phyloP scores from a whole-genome alignment of 1,140 invertebrate genomes.

The Diprion similis region DNA sequence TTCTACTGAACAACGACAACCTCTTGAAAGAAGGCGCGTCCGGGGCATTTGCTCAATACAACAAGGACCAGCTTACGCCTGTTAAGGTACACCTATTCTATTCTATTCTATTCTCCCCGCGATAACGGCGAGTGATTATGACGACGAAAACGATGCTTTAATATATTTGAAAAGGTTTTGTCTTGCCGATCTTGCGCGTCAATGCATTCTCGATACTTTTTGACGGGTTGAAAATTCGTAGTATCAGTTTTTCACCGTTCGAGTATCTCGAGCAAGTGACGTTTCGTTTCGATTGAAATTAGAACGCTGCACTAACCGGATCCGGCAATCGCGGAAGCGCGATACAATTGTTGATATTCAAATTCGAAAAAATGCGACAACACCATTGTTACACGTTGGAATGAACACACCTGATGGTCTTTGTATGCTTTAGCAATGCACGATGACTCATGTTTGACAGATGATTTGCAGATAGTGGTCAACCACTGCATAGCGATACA shows the following conservation, averaged over 20 bases:
- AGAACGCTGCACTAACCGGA: background rate
- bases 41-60: conserved; percentile 96
- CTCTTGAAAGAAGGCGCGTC: conserved; percentile 95
- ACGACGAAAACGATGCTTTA: background rate
- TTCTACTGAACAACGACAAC: conserved; percentile 94
- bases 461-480: background rate
- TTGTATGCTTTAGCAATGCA: background rate
- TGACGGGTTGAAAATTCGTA: no score
- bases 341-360: background rate
- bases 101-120: background rate
- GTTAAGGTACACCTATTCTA: conserved; percentile 65
- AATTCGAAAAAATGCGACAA: background rate
- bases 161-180: no score
- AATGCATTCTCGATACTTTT: background rate
- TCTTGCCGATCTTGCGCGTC: background rate
- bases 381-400: background rate
- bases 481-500: no score
- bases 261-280: background rate
- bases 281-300: background rate
- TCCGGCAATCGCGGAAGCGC: background rate
- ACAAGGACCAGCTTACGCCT: conserved; percentile 98
- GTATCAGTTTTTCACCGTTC: background rate
- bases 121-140: background rate
- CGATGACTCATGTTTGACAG: conserved; percentile 12
- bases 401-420: background rate